phyloP scores from a whole-genome alignment of 1,140 invertebrate species.

The Cheumatopsyche charites region DNA sequence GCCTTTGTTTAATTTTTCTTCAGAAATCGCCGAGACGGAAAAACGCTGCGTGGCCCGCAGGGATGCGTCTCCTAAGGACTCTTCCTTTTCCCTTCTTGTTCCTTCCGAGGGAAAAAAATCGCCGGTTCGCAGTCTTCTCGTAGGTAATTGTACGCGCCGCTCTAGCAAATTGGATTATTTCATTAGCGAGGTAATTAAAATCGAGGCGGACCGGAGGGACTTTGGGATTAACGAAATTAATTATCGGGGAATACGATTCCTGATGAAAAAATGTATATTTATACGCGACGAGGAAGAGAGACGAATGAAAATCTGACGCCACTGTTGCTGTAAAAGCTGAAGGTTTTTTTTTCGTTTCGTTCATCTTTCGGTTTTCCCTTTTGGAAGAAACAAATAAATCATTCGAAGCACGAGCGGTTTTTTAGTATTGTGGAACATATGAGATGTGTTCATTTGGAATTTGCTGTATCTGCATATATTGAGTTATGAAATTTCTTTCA shows the following conservation, averaged over 20 bases:
- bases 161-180: constrained; percentile 31
- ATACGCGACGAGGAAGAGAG: background rate
- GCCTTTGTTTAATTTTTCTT: no score
- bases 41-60: no score
- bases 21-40: no score
- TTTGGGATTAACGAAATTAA: constrained; percentile 28
- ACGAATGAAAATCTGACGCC: background rate
- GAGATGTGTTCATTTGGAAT: no score
- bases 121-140: no score
- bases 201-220: constrained; percentile 14
- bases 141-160: constrained; percentile 1
- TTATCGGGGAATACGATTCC: constrained; percentile 23
- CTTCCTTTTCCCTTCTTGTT: no score
- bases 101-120: no score
- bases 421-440: background rate
- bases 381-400: background rate
- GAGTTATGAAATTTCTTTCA: no score
- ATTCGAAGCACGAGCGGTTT: background rate
- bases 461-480: no score
- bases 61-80: no score
- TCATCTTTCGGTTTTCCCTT: background rate
- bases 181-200: constrained; percentile 30
- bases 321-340: background rate
- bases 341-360: background rate
- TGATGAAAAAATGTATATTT: background rate